phyloP scores from a whole-genome alignment of 2,797 vertebrate species.

The Gouania willdenowi region DNA sequence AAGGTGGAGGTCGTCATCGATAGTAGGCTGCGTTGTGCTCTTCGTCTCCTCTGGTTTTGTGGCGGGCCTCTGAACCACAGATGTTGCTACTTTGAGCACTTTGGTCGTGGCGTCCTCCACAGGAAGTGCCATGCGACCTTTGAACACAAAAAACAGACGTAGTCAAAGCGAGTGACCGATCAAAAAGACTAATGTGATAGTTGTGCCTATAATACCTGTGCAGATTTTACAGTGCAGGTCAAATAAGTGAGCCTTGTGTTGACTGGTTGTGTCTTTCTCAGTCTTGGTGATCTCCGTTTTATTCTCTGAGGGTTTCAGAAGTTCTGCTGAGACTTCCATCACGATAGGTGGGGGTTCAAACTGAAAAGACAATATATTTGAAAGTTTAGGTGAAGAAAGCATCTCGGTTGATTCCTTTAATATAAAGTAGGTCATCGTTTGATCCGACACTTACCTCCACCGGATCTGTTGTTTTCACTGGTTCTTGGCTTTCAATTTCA shows the following conservation, averaged over 20 bases:
- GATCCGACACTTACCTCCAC: conserved; percentile 74
- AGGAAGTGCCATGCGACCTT: conserved; percentile 95
- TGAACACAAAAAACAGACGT: no score
- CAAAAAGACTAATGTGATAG: no score
- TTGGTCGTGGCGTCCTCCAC: conserved; percentile 88
- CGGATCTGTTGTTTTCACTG: conserved; percentile 85
- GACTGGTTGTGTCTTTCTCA: conserved; percentile 86
- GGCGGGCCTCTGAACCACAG: conserved; percentile 86
- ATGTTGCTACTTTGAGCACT: conserved; percentile 90
- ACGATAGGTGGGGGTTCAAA: conserved; percentile 74
- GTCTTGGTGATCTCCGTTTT: conserved; percentile 74
- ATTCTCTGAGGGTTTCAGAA: conserved; percentile 73
- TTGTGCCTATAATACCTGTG: no score
- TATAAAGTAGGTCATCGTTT: background rate
- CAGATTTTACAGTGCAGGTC: conserved; percentile 99
- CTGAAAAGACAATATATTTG: conserved; percentile 32
- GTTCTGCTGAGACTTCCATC: conserved; percentile 77
- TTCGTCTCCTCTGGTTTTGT: conserved; percentile 82
- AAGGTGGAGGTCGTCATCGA: conserved; percentile 82
- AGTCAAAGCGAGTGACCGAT: no score
- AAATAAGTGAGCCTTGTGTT: conserved; percentile 96
- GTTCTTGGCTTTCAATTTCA: conserved; percentile 96
- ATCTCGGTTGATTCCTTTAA: background rate
- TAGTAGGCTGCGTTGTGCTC: conserved; percentile 60
- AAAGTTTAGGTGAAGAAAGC: no score